phyloP scores from a whole-genome alignment of 1,140 invertebrate genomes.

The Eumaeus atala region DNA sequence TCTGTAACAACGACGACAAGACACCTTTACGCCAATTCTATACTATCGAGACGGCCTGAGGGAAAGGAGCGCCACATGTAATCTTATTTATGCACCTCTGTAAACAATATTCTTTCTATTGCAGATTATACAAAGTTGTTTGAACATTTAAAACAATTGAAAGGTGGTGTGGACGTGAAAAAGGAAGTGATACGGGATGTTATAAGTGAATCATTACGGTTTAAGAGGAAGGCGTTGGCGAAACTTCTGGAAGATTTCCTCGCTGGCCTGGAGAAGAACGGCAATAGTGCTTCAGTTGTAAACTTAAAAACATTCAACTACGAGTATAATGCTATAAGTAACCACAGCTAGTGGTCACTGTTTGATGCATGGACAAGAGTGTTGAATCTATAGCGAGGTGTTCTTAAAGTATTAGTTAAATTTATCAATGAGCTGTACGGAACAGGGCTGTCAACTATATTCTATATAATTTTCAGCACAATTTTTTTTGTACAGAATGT shows the following conservation, averaged over 20 bases:
- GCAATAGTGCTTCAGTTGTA: constrained; percentile 61
- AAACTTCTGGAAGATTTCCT: constrained; percentile 74
- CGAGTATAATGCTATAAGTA: constrained; percentile 37
- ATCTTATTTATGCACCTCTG: no score
- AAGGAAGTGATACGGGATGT: constrained; percentile 79
- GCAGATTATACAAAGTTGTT: constrained; percentile 80
- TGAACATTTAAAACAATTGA: constrained; percentile 76
- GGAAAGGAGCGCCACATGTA: no score
- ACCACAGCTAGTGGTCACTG: constrained; percentile 53
- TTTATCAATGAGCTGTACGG: constrained; percentile 6
- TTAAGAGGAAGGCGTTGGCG: constrained; percentile 80
- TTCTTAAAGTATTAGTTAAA: constrained; percentile 16
- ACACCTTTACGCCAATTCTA: no score
- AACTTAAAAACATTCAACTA: constrained; percentile 44
- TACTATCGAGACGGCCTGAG: no score
- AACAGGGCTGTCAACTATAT: background rate
- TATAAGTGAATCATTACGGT: constrained; percentile 81
- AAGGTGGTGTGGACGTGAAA: constrained; percentile 76
- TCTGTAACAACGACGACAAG: no score
- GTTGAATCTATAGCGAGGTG: constrained; percentile 12
- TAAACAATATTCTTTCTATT: constrained; percentile 41
- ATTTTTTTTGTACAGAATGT: constrained; percentile 11
- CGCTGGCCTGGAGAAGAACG: constrained; percentile 66
- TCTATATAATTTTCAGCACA: constrained; percentile 2
- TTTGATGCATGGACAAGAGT: constrained; percentile 11